Conservation (phyloP, 2,113 vertebrate genomes). For the Syrrhaptes paradoxus region DNA sequence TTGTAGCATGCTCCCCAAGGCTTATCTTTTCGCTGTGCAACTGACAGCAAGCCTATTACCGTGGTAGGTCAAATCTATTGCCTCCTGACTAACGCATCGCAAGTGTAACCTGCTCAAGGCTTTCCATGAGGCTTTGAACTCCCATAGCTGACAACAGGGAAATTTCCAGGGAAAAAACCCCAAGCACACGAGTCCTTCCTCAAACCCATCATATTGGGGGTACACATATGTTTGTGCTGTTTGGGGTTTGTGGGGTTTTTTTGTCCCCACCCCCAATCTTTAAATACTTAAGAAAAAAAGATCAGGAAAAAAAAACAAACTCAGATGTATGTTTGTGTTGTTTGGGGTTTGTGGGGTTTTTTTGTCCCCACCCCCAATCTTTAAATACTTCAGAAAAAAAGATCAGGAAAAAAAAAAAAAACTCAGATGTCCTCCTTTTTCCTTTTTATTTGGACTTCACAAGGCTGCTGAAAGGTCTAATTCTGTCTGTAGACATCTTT, state of each 20-base stretch:
- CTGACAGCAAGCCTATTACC: neutral
- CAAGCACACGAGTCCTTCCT: neutral
- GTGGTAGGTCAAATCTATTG: neutral
- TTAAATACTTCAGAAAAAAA: neutral
- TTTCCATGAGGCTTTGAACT: neutral
- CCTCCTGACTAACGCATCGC: neutral
- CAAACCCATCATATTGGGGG: neutral
- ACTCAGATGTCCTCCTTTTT: neutral
- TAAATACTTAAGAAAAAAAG: neutral
- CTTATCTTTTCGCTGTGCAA: neutral
- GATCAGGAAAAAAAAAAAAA: neutral
- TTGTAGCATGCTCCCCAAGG: neutral
- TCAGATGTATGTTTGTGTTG: too few relatives aligned
- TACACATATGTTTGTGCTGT: too few relatives aligned
- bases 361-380: neutral
- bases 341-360: fast-evolving
- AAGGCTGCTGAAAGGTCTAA: neutral
- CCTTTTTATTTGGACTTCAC: neutral
- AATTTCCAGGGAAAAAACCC: neutral
- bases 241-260: fast-evolving
- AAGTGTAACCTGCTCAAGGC: neutral
- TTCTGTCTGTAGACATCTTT: neutral
- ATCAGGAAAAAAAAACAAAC: neutral
- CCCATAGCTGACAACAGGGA: neutral
- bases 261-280: neutral